A percentile compares a stretch with the other conserved stretches of the same genome.
These are phyloP conservation scores for Colletes collaris DNA, from an alignment of 2,888 invertebrate genomes.

Conservation along the genomic window DNA sequence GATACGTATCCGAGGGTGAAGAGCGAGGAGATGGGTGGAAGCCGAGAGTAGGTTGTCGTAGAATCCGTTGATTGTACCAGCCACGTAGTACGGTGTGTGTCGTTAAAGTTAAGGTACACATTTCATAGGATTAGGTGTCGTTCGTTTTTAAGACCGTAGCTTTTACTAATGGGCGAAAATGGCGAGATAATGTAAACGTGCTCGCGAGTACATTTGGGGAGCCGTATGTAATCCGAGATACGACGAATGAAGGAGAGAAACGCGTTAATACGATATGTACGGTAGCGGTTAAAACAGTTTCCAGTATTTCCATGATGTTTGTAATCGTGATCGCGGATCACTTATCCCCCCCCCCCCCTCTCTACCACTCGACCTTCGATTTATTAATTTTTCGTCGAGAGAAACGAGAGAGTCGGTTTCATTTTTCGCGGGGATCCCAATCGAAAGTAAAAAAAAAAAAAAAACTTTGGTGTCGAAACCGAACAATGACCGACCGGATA, in stretches of 20 bases:
- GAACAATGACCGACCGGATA: too few species aligned
- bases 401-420: too few species aligned
- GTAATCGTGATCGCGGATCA: constrained; percentile 77
- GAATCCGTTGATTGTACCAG: constrained; percentile 61
- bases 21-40: background rate
- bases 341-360: constrained; percentile 41
- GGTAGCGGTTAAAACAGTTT: constrained; percentile 67
- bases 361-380: background rate
- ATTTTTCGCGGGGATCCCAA: too few species aligned
- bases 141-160: constrained; percentile 62
- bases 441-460: too few species aligned
- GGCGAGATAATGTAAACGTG: background rate
- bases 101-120: constrained; percentile 62
- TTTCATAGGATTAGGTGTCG: constrained; percentile 64
- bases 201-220: too few species aligned
- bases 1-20: background rate
- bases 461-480: too few species aligned
- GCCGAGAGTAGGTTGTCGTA: constrained; percentile 21
- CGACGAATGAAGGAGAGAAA: too few species aligned
- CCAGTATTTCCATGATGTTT: constrained; percentile 77
- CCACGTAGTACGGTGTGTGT: constrained; percentile 65
- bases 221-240: too few species aligned
- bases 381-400: too few species aligned
- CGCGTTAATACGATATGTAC: constrained; percentile 4
- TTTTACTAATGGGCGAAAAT: constrained; percentile 24